Percentiles rank a stretch among this genome's conserved stretches.
phyloP scores from a whole-genome alignment of 30 jellyfish, hydroid and myxozoan species.

The Turritopsis dohrnii region DNA sequence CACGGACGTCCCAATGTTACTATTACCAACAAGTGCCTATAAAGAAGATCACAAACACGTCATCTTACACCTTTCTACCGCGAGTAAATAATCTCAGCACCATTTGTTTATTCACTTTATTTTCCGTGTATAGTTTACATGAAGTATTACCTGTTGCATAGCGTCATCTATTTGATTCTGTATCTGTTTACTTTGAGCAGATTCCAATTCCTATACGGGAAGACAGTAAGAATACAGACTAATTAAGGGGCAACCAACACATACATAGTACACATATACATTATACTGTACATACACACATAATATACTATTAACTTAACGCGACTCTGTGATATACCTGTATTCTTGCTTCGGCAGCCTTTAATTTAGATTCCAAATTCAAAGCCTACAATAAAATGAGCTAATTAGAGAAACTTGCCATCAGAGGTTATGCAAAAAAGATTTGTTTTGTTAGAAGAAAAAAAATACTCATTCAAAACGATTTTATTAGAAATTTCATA shows the following conservation, averaged over 20 bases:
- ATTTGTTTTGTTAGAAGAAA: too few relatives aligned
- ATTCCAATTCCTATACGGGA: constrained; percentile 24
- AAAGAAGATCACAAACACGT: too few relatives aligned
- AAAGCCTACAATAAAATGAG: background rate
- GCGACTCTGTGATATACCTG: constrained; percentile 1
- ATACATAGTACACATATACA: too few relatives aligned
- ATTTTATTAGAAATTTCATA: background rate
- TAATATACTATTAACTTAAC: background rate
- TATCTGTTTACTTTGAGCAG: constrained; percentile 38
- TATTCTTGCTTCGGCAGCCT: constrained; percentile 36
- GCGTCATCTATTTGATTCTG: constrained; percentile 92
- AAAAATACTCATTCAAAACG: too few relatives aligned
- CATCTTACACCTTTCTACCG: too few relatives aligned
- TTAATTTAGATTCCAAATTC: constrained; percentile 26
- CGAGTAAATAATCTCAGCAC: too few relatives aligned
- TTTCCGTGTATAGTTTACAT: too few relatives aligned
- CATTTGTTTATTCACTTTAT: too few relatives aligned
- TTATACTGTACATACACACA: too few relatives aligned
- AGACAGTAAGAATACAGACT: background rate
- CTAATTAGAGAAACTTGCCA: too few relatives aligned
- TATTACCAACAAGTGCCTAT: background rate
- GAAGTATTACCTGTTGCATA: constrained; percentile 73
- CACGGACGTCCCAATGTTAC: background rate
- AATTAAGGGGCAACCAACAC: background rate
- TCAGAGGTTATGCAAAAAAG: background rate